Conservation (phyloP, 2,888 invertebrate species). For the Parthenolecanium corni region DNA sequence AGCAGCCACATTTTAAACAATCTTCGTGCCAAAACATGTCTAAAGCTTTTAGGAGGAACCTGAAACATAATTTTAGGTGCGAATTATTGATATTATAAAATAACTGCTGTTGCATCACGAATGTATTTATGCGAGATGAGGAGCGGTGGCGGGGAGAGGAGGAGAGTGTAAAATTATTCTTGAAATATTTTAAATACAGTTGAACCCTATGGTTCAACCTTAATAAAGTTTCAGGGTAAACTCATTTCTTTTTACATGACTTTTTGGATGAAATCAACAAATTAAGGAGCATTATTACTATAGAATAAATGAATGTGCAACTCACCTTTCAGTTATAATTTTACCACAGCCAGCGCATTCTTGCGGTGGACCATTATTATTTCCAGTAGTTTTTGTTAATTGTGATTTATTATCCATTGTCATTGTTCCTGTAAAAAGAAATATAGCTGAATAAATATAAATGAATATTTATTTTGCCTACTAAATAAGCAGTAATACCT, state of each 20-base stretch:
- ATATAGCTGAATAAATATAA: slow-evolving; percentile 5
- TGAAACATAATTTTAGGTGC: slow-evolving; percentile 31
- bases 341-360: slow-evolving; percentile 92
- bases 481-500: no score
- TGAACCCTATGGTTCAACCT: background rate
- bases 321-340: slow-evolving; percentile 68
- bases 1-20: slow-evolving; percentile 82
- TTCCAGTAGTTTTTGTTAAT: slow-evolving; percentile 40
- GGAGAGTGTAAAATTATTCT: background rate
- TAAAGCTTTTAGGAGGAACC: slow-evolving; percentile 64
- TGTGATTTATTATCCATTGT: slow-evolving; percentile 82
- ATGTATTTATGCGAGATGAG: background rate
- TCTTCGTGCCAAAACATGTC: slow-evolving; percentile 91
- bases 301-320: slow-evolving; percentile 5
- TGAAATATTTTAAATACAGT: background rate
- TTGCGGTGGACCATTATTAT: slow-evolving; percentile 46
- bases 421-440: slow-evolving; percentile 42
- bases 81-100: background rate
- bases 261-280: background rate
- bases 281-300: background rate
- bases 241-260: background rate
- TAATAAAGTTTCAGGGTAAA: background rate
- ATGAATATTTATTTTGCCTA: no score
- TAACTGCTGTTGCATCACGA: background rate
- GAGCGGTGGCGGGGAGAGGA: background rate